phyloP scores from a whole-genome alignment of 2,113 vertebrate genomes.

The Malaclemys terrapin region DNA sequence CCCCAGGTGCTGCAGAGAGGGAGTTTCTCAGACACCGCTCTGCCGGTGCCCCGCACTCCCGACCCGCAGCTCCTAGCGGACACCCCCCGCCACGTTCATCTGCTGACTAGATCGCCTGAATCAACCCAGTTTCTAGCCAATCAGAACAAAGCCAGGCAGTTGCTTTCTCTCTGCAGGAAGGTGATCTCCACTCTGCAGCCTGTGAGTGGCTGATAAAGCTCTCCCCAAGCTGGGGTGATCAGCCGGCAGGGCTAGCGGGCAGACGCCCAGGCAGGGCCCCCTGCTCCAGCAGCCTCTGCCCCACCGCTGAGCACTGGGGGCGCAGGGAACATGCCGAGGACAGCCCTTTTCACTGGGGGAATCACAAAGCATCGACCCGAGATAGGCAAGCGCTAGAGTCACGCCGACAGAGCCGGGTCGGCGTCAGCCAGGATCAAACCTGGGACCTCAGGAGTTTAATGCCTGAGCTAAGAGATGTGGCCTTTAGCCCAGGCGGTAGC shows the following conservation, averaged over 20 bases:
- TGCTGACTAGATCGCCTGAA: background rate
- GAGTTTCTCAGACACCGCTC: background rate
- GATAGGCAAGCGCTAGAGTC: no score
- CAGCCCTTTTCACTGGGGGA: no score
- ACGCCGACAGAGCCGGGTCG: no score
- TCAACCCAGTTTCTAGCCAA: background rate
- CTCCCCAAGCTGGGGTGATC: background rate
- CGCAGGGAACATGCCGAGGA: fast-evolving
- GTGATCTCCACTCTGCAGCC: no score
- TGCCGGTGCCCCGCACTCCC: background rate
- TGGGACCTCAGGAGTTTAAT: no score
- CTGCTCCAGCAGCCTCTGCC: fast-evolving
- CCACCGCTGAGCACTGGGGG: fast-evolving
- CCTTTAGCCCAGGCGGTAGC: no score
- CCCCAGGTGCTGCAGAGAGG: background rate
- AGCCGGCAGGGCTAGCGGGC: background rate
- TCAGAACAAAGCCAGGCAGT: no score
- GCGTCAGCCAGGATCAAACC: no score
- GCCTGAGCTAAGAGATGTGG: no score
- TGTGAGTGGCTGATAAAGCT: no score
- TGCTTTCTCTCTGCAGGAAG: no score
- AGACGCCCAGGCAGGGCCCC: background rate
- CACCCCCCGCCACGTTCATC: background rate
- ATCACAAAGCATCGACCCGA: no score
- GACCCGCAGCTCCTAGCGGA: background rate